These are phyloP conservation scores for Exaiptasia diaphana DNA, from an alignment of 64 coral and sea anemone species.

Conservation along the genomic window DNA sequence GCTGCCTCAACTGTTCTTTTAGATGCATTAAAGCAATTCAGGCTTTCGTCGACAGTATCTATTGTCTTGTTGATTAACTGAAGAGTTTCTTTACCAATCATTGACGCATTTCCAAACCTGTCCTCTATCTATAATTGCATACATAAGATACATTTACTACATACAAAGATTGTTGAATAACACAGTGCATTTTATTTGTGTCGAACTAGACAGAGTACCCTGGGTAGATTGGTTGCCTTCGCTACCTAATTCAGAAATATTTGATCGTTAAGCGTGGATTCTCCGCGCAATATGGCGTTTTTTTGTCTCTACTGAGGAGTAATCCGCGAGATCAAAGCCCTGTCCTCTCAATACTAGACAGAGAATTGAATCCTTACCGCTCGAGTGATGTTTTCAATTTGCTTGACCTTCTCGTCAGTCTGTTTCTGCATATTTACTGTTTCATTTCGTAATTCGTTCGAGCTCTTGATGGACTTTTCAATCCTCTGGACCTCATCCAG, in stretches of 20 bases:
- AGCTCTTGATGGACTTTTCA: slow-evolving; percentile 46
- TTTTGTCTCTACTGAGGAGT: too few species aligned
- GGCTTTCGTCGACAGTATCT: slow-evolving; percentile 43
- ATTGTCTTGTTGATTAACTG: slow-evolving; percentile 66
- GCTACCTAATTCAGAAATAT: too few species aligned
- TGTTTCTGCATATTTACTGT: slow-evolving; percentile 38
- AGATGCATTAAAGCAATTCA: slow-evolving; percentile 65
- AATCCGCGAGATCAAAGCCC: too few species aligned
- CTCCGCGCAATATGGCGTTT: too few species aligned
- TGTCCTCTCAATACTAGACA: too few species aligned
- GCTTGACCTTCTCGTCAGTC: slow-evolving; percentile 56
- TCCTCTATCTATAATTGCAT: slow-evolving; percentile 75
- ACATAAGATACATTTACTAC: not conserved
- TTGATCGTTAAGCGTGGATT: too few species aligned
- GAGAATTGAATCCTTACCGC: slow-evolving; percentile 22
- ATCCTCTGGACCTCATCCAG: slow-evolving; percentile 60
- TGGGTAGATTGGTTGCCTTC: too few species aligned
- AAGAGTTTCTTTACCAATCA: slow-evolving; percentile 46
- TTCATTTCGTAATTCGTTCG: slow-evolving; percentile 11
- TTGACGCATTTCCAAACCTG: slow-evolving; percentile 45
- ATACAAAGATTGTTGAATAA: not conserved
- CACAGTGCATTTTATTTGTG: not conserved
- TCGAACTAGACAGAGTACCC: too few species aligned
- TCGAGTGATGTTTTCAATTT: slow-evolving; percentile 65
- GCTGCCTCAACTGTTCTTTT: slow-evolving; percentile 60